Conservation (phyloP, 2,888 invertebrate genomes). For the Drosophila flavopinicola region DNA sequence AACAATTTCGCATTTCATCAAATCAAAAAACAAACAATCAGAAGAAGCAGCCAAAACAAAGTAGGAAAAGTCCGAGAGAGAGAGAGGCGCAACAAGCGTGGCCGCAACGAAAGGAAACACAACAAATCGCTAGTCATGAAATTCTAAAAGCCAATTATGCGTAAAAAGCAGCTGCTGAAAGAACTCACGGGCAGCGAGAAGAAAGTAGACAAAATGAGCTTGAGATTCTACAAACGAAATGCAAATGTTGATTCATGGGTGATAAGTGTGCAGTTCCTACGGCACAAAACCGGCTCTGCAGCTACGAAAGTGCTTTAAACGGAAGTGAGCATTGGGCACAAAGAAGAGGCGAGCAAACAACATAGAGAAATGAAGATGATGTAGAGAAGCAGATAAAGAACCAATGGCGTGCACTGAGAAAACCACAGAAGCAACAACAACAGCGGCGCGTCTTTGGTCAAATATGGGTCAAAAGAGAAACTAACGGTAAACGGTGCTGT, state of each 20-base stretch:
- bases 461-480: constrained; percentile 84
- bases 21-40: constrained; percentile 66
- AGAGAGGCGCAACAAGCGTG: constrained; percentile 14
- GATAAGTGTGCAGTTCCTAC: constrained; percentile 56
- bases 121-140: constrained; percentile 39
- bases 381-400: constrained; percentile 49
- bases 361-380: constrained; percentile 26
- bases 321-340: constrained; percentile 57
- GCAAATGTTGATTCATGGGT: constrained; percentile 37
- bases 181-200: neutral
- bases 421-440: constrained; percentile 25
- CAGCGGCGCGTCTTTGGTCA: constrained; percentile 46
- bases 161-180: constrained; percentile 11
- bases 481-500: constrained; percentile 75
- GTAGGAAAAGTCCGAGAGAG: constrained; percentile 17
- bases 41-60: constrained; percentile 45
- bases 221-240: constrained; percentile 33
- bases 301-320: constrained; percentile 67
- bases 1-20: constrained; percentile 72
- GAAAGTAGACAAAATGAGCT: constrained; percentile 1
- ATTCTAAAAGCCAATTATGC: constrained; percentile 46
- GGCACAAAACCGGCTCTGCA: constrained; percentile 71
- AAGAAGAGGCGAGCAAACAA: constrained; percentile 1
- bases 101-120: constrained; percentile 50
- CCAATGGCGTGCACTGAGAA: constrained; percentile 48